phyloP scores from a whole-genome alignment of 2,113 vertebrate genomes.

The Podocnemis expansa region DNA sequence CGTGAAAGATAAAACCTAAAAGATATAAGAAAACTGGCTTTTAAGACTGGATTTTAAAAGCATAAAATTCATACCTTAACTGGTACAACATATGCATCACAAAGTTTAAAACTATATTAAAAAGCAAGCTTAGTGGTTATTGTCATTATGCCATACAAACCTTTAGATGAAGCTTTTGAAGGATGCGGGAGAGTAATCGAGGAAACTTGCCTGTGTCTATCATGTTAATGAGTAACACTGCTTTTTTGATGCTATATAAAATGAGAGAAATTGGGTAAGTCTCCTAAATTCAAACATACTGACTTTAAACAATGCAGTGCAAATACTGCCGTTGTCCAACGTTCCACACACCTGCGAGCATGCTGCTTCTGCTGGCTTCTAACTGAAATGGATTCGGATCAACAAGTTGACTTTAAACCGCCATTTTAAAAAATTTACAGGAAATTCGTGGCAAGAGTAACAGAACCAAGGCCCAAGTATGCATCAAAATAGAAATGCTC shows the following conservation, averaged over 20 bases:
- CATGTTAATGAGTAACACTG: slow-evolving; percentile 86
- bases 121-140: neutral
- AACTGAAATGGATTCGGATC: neutral
- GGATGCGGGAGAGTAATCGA: slow-evolving; percentile 88
- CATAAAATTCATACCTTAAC: neutral
- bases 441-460: neutral
- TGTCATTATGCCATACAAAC: slow-evolving; percentile 65
- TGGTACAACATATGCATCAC: neutral
- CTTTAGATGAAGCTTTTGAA: slow-evolving; percentile 96
- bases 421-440: neutral
- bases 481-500: neutral
- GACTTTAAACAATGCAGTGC: neutral
- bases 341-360: neutral
- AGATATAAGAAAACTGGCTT: neutral
- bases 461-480: neutral
- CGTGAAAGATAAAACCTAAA: neutral
- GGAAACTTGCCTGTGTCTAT: slow-evolving; percentile 90
- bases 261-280: slow-evolving; percentile 9
- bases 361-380: neutral
- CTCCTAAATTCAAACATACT: neutral
- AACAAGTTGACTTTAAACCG: neutral
- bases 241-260: slow-evolving; percentile 88
- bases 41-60: neutral
- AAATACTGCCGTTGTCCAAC: neutral
- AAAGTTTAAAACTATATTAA: neutral